Percentiles rank a stretch among this genome's conserved stretches.
Conservation (phyloP, 35 echinoderm and acorn worm species). For the Apostichopus parvimensis region DNA sequence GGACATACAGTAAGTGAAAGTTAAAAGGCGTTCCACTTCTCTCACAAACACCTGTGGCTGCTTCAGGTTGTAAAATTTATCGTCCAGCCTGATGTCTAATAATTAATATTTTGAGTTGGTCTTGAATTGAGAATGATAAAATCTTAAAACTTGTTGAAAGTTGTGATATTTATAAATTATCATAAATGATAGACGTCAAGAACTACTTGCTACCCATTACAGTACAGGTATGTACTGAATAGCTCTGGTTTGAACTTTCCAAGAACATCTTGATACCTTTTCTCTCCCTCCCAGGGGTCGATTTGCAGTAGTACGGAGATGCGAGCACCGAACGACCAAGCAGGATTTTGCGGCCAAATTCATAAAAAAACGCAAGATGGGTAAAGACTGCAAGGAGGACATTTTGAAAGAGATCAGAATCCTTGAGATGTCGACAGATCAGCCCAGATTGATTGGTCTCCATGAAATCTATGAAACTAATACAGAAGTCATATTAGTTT, state of each 20-base stretch:
- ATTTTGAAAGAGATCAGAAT: constrained; percentile 97
- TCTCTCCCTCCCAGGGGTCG: constrained; percentile 68
- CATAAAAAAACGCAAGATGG: constrained; percentile 89
- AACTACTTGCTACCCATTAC: no score
- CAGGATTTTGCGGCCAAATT: constrained; percentile 92
- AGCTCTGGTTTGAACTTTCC: not conserved
- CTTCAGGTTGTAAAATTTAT: no score
- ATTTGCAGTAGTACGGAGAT: constrained; percentile 95
- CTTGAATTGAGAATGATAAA: no score
- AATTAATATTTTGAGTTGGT: no score
- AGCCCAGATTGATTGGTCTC: constrained; percentile 85
- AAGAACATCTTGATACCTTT: not conserved
- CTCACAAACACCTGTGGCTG: no score
- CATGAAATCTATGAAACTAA: constrained; percentile 88
- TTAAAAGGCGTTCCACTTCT: no score
- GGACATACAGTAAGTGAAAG: no score
- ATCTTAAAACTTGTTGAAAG: no score
- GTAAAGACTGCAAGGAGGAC: constrained; percentile 78
- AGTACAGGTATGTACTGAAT: no score
- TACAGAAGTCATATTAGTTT: constrained; percentile 90
- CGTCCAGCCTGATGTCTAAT: no score
- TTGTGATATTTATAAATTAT: no score
- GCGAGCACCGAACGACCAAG: constrained; percentile 68
- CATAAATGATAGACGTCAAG: no score
- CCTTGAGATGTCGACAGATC: constrained; percentile 85